Base-by-base conservation (phyloP, 1,140 invertebrate species). In the Semibalanus balanoides region DNA sequence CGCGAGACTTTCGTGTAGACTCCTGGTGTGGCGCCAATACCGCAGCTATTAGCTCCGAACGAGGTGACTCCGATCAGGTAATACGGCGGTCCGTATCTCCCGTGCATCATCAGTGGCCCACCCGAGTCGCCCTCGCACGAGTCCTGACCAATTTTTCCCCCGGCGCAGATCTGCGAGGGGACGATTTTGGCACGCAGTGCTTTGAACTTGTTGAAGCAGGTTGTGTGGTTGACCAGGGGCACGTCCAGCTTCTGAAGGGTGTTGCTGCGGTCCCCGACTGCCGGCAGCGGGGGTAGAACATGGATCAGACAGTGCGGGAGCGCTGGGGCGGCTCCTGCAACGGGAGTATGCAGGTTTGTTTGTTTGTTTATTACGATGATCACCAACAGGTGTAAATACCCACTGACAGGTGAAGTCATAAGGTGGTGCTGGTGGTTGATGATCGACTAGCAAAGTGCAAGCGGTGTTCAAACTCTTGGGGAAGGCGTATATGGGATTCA, bases 171-270 rank as follows among this genome's bases (percentile, higher is more conserved):
- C 31, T 35, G 73, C 3, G 64, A 73, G 77, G 76, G 79, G 74
- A 79, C 81, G 75, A 79, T 82, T 27, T 82, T 84, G 69, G 83
- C 81, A 27, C 84, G 84, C 31, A 83, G 81, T 78, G 86, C 87
- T 51, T 86, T 81, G 78, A 87, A 88, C 87, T 87, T 88, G 79
- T 87, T 88, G 78, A 87, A 86, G 22, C 87, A 87, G 80, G 86
- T 81, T 35, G 85, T 82, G 72, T 84, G 82, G 76, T 86, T 87
- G 77, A 86, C 85, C 78, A 87, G 83, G 40, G 86, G 84, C 11
- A 87, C 87, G 77, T 86, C 80, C 28, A 80, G 82, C 73, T 80
- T 81, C 25, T 87, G 86, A 79, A 84, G 83, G 35, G 83, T 79
- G 35, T 84, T 80, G 78, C 85, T 87, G 25, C 77, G 78, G 74